phyloP scores from a whole-genome alignment of 2,113 vertebrate species.

The Callaeas wilsoni region DNA sequence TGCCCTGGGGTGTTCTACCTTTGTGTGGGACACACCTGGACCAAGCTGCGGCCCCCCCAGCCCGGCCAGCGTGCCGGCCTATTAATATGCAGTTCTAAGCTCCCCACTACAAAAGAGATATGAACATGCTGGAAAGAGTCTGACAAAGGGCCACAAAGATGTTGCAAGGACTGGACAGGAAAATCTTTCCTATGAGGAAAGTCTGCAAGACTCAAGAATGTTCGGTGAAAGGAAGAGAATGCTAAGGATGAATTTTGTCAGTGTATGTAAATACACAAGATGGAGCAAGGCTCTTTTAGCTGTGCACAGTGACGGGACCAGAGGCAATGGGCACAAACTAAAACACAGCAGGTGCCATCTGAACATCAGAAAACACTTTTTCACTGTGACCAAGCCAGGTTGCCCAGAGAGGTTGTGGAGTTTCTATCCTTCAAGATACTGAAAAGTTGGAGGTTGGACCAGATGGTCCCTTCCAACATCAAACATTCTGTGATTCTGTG shows the following conservation, averaged over 20 bases:
- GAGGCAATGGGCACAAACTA: not conserved
- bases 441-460: accelerated
- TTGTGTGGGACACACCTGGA: too few relatives aligned
- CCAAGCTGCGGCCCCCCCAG: too few relatives aligned
- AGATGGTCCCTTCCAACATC: not conserved
- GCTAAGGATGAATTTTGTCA: not conserved
- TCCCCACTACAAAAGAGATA: not conserved
- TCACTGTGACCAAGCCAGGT: not conserved
- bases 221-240: not conserved
- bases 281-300: not conserved
- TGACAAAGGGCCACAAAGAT: not conserved
- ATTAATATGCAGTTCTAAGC: not conserved
- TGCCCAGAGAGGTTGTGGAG: not conserved
- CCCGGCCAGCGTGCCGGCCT: too few relatives aligned
- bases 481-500: not conserved
- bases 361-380: not conserved
- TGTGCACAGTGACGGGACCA: not conserved
- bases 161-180: not conserved
- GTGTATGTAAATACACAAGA: not conserved
- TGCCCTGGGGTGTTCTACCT: too few relatives aligned
- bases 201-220: not conserved
- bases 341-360: not conserved
- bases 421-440: not conserved
- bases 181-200: not conserved
- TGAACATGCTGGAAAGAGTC: not conserved